Base-by-base conservation (phyloP, 2,113 vertebrate genomes). In the Brachionichthys hirsutus region DNA sequence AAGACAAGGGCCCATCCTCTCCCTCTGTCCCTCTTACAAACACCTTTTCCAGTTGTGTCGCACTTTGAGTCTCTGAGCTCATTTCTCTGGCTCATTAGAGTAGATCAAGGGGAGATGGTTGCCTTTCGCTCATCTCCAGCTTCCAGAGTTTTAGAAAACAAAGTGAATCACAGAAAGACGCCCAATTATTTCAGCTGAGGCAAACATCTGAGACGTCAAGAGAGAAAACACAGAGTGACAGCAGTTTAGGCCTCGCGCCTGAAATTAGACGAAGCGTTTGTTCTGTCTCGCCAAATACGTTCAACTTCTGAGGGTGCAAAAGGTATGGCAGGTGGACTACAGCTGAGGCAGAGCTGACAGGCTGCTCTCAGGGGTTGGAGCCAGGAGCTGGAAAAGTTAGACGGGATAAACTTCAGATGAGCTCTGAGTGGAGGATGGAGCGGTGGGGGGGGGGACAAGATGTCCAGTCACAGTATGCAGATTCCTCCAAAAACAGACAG, bases 121-220 rank as follows among this genome's bases (percentile, higher is more conserved):
- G 71, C 74, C 76, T 73, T 46, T 45, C 69, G 72, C 78, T 56
- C 54, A 54, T 70, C 58, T 57, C 62, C 16, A n/a, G 66, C 14
- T 62, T 76, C 38, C 44, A 30, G 53, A 63, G 54, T 46, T 70
- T 45, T 19, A 22, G 40, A 59, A 60, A 71, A 70, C 30, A 74
- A 62, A 72, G 36, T 53, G 50, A 60, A 70, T 57, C 53, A 59
- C 62, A 30, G 24, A 69, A 61, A 70, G 69, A 52, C 34, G n/a
- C 20, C 73, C 70, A 84, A 86, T 85, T 84, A 87, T 30, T 78
- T 76, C 50, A n/a, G 70, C 58, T 55, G 52, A 70, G 64, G 43
- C 18, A 54, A 82, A 81, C 70, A 75, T 82, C 52, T 70, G 53
- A 83, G 54, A 67, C n/a, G 57, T 70, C 44, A 59, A 59, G 48